Evolutionary conservation across 2,113 vertebrate genomes (phyloP), one percentile per base, ranked within the genome.

Genomic region (Mola mola): DNA sequence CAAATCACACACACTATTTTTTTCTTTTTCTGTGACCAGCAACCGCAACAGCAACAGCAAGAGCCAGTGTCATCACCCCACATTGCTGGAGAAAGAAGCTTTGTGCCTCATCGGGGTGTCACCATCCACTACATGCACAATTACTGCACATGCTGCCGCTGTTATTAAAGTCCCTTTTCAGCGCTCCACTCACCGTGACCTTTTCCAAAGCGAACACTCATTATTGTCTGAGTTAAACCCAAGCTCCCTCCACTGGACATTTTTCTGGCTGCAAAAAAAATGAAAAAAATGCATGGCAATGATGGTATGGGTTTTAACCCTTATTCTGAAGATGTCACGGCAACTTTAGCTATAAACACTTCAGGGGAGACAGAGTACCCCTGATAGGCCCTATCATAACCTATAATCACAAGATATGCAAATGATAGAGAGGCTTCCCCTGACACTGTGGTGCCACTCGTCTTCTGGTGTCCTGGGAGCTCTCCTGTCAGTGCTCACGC

Each of bases 141-240:
- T 85, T 65, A 69, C 61, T 79, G 68, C 59, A 82, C 78, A 66
- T 44, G 65, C 78, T 44, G 68, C 61, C 0, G 59, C 74, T 81
- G 69, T 78, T 87, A 87, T 90, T 86, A 83, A 83, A 81, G 78
- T 65, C 68, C 57, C 53, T 29, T 74, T 79, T 59, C 77, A 74
- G 59, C 46, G 8, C 75, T 61, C 26, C 63, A 43, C 64, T 80
- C 68, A 63, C 49, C 16, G 7, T 88, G 85, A 90, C 83, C 85
- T 88, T 88, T 85, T 71, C 68, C 66, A 63, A 36, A 21, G 62
- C 87, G 85, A 82, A 85, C 75, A 82, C 50, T 82, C 82, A 81
- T 79, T n/a, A n/a, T n/a, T 79, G 75, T 84, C 66, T 79, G 61
- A 19, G 57, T 75, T 69, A 69, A 67, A 78, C 19, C 60, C 44